Evolutionary conservation across 2,797 vertebrate genomes (phyloP).

Genomic region (Urosaurus nigricauda): DNA sequence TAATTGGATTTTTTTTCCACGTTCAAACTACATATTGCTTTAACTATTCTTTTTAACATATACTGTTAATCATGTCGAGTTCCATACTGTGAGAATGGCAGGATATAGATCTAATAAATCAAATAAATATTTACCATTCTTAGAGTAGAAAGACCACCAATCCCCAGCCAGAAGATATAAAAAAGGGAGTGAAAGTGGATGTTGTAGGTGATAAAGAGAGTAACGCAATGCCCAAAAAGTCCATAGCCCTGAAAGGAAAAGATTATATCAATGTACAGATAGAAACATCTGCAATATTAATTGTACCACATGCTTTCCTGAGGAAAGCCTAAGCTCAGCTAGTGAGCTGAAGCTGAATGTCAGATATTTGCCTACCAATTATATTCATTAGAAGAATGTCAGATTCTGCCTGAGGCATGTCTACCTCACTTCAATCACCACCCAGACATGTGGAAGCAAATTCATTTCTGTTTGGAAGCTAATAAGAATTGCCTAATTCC

Average conservation of each 20-base stretch:
- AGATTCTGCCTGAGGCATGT: neutral
- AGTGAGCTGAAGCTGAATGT: neutral
- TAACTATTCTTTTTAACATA: no score
- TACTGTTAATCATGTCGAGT: no score
- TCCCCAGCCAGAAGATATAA: slow-evolving; percentile 92
- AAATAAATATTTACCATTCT: slow-evolving; percentile 88
- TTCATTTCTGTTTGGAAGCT: slow-evolving; percentile 26
- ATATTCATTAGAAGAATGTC: neutral
- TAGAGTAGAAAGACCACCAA: slow-evolving; percentile 94
- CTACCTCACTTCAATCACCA: neutral
- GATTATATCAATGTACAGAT: neutral
- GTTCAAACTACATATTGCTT: no score
- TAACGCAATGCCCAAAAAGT: slow-evolving; percentile 94
- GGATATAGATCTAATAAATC: no score
- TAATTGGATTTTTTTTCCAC: no score
- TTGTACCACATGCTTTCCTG: neutral
- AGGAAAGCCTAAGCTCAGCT: neutral
- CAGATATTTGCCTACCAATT: neutral
- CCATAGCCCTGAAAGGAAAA: slow-evolving; percentile 89
- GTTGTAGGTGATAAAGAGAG: slow-evolving; percentile 94
- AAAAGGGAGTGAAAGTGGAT: slow-evolving; percentile 97
- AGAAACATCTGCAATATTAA: accelerated
- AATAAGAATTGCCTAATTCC: neutral
- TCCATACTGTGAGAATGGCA: no score
- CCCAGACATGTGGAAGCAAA: neutral